Base-by-base conservation (phyloP, 2,888 invertebrate species). In the Nebria brevicollis region DNA sequence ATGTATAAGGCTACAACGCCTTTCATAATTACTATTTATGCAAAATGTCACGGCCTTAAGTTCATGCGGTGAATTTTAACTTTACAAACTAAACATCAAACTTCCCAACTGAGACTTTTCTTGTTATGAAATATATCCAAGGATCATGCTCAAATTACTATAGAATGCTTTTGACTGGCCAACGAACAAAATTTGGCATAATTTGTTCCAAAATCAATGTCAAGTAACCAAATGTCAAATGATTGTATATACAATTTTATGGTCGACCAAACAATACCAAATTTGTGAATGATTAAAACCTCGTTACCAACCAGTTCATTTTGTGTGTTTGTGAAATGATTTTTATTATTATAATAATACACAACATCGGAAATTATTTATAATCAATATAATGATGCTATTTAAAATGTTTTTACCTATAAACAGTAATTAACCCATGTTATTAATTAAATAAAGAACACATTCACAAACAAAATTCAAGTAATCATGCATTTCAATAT, bases 31-130 rank as follows among this genome's bases (percentile, higher is more conserved):
- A 85, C 85, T 83, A 85, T 84, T 86, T 86, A 84, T 85, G 84
- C 79, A 84, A 87, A 87, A 88, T 88, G 87, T 88, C 88, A 88
- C 84, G 87, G 87, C 84, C 86, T 87, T 86, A 85, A 87, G 87
- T 87, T 87, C 86, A 87, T 81, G 84, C 83, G 82, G 84, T 74
- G 75, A 43, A 20, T 26, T 70, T 70, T 25, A 54, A 54, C 7
- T 54, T 54, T 34, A 34, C 34, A 4, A 13, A 54, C 54, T 54
- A 34, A 34, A 54, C 54, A 11, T 54, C 11, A 54, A 54, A 54
- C 54, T 54, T 54, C 54, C 8, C 54, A 54, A 54, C 34, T 54
- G 11, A 54, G 54, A 54, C 54, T 54, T 6, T 54, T 54, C 54
- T 11, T 54, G 54, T 54, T 11, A 54, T 54, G 54, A 54, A 54